Base-by-base conservation (phyloP, 35 echinoderm and acorn worm species). In the Lytechinus variegatus region DNA sequence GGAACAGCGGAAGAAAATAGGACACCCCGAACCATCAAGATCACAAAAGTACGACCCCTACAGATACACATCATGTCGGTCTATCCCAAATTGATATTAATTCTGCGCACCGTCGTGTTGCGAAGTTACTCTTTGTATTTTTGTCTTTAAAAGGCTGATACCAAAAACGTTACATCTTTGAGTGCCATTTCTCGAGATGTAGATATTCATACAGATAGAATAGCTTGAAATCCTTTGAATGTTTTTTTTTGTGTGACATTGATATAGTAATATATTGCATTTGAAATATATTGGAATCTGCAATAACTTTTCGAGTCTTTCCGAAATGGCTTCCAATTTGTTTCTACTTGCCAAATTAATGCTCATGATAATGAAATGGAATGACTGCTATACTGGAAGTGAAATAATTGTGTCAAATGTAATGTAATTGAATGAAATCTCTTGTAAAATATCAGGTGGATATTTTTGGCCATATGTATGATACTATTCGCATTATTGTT, bases 1-100 rank as follows among this genome's bases (percentile, higher is more conserved):
- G 28, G 88, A 90, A 54, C 88, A 90, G 88, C 33, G 88, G 88
- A 90, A 54, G 88, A 90, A 90, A 54, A 90, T 90, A 33, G 88
- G 52, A 10, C 88, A 54, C 9, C 52, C 88, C n/a, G 88, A 90
- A 44, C 14, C 88, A 9, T 90, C 88, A 24, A 54, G 88, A 11
- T 90, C 88, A n/a, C 29, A 90, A 44, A 90, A 90, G 52, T 90
- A 90, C 88, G 88, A 33, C 14, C 52, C 88, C 27, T 52, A 54
- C 88, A 90, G 52, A 13, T 54, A 90, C 14, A 90, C 8, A 1
- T 6, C 66, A 10, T 90, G 88, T 21, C 88, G 88, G 6, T n/a
- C 88, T 44, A 4, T 90, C 52, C 88, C 66, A 7, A 79, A 79
- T 79, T 79, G 66, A 79, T 79, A 79, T 24, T 79, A 24, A 79